Evolutionary conservation across 2,888 invertebrate species (phyloP), one percentile per base, ranked within the genome.

Genomic region (Acrobasis suavella): DNA sequence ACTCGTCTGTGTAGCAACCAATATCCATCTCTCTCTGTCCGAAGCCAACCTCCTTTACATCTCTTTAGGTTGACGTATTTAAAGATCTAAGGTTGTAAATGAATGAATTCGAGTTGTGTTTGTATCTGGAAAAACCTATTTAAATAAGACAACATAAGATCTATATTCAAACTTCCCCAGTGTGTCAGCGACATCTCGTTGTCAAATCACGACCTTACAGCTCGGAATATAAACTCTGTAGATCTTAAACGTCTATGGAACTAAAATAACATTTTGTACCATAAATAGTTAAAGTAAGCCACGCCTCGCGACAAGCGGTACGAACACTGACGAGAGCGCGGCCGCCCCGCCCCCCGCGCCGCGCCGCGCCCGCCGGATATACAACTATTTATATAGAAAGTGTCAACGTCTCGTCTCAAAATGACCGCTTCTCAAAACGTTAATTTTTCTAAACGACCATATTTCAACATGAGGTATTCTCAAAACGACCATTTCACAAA

Each of bases 191-290:
- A 39, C 14, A 22, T 22, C 12, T 42, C 17, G 6, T n/a, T 22
- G 46, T 42, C 12, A 3, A 17, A 5, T 16, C 17, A 42, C 46
- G 46, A 14, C 14, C 56, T 56, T 38, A 55, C 55, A 14, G 74
- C 71, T 85, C 82, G 85, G 86, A 84, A 87, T 88, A 89, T 89
- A 89, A 86, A 86, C 87, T 89, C 89, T 90, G 86, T 85, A 81
- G 82, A 78, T 87, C 87, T 89, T 90, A 89, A 82, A 83, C 73
- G 75, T 82, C 87, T 91, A 91, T 89, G 86, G 86, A 89, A 89
- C 86, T 89, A 89, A 89, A 88, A 86, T 89, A 87, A 89, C 81
- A 81, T 82, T 90, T 91, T 91, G 90, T 91, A 91, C 90, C 90
- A 89, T 89, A 81, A 83, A 72, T 82, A 75, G 82, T 84, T 86